Conservation (phyloP, 2,888 invertebrate genomes). For the Gymnoscelis rufifasciata region DNA sequence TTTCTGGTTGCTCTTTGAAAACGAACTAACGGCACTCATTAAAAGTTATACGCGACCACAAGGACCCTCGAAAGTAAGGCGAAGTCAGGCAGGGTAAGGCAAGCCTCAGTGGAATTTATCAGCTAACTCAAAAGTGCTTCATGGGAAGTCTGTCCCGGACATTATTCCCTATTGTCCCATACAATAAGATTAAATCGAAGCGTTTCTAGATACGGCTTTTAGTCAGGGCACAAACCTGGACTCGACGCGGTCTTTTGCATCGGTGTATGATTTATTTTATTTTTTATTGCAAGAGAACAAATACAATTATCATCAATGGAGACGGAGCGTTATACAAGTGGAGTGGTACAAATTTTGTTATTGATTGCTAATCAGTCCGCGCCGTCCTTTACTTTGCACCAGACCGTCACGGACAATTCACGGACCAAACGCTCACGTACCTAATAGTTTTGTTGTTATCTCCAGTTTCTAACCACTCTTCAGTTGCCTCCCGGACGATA, state of each 20-base stretch:
- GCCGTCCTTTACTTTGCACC: slow-evolving; percentile 32
- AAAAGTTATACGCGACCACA: slow-evolving; percentile 64
- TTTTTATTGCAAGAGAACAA: slow-evolving; percentile 3
- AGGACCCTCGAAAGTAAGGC: slow-evolving; percentile 56
- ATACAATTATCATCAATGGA: too few species aligned
- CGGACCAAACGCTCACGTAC: slow-evolving; percentile 58
- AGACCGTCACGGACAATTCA: slow-evolving; percentile 43
- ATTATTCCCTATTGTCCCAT: slow-evolving; percentile 67
- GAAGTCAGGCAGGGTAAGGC: slow-evolving; percentile 45
- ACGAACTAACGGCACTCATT: slow-evolving; percentile 61
- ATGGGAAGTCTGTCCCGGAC: slow-evolving; percentile 54
- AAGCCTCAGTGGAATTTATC: slow-evolving; percentile 54
- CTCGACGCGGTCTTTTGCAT: slow-evolving; percentile 16
- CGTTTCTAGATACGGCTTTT: slow-evolving; percentile 47
- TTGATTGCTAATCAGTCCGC: background rate
- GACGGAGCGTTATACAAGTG: too few species aligned
- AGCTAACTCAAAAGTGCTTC: slow-evolving; percentile 63
- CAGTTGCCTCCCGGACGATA: slow-evolving; percentile 70
- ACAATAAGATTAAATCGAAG: slow-evolving; percentile 71
- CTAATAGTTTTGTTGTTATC: slow-evolving; percentile 76
- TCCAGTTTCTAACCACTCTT: slow-evolving; percentile 62
- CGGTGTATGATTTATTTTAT: slow-evolving; percentile 15
- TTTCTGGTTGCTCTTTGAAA: slow-evolving; percentile 52
- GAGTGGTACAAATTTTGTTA: too few species aligned
- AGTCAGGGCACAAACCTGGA: slow-evolving; percentile 18